Evolutionary conservation across 2,797 vertebrate genomes (phyloP), one percentile per base, ranked within the genome.

Genomic region (Lutjanus argentimaculatus): DNA sequence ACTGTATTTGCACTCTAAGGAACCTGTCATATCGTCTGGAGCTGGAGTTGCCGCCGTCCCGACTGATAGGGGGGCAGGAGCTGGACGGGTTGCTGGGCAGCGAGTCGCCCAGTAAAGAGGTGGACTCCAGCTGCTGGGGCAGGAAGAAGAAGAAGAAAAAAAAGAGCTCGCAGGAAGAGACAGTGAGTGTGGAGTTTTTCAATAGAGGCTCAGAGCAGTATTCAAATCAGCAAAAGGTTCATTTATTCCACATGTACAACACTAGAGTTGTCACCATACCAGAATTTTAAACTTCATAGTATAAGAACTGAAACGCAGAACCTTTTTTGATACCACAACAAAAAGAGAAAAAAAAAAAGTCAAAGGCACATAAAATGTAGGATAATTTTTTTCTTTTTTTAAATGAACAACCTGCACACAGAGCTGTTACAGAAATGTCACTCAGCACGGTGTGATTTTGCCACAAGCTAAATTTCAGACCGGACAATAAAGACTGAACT

Each of bases 131-230:
- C 85, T 99, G 98, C 94, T 99, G 99, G 98, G 97, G 97, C 3
- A 97, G 97, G 82, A 99, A 99, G 90, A 99, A 97, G 86, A 99
- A 97, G 91, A 99, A 99, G 94, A 99, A 99, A 90, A 99, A 97
- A 93, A 97, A 95, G 93, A 95, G 94, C 58, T 93, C 91, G 0
- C 97, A 96, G 71, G 98, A 99, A 66, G 98, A 99, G 86, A 96
- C 97, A 79, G 98, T 99, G 89, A 95, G 95, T 87, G 22, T 55
- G n/a, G 0, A 13, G 9, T 4, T 42, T 63, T 52, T 15, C 15
- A 42, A 51, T 4, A 1, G n/a, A 48, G 7, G 8, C 13, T 67
- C 14, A 40, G 43, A 68, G 22, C 8, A 12, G 2, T 49, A 36
- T 21, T 49, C 1, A n/a, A 17, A 43, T 46, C 22, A 36, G 22